Evolutionary conservation across 2,888 invertebrate genomes (phyloP), one percentile per base, ranked within the genome.

Genomic region (Leucania comma): DNA sequence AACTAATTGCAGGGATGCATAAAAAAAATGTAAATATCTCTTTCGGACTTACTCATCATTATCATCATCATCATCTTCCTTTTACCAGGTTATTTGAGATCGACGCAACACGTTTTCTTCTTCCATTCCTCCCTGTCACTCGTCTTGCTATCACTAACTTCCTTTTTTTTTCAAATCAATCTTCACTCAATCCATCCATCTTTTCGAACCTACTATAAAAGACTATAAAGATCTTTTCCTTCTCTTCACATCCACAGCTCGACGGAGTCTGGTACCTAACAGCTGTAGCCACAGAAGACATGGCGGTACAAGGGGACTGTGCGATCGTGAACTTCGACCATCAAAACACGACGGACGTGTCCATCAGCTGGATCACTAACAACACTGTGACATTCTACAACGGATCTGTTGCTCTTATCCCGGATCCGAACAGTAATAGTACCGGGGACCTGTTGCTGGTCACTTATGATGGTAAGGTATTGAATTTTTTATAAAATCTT

Each of bases 231-330:
- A 22, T 6, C 8, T 51, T 26, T 26, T 51, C 24, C 17, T 54
- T 53, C 1, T 50, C 22, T 62, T 14, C n/a, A 38, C 20, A 3
- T 6, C 83, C 12, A 6, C 64, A 95, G 95, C 87, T 95, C 22
- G 95, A 95, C 63, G 95, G 95, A 0, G 90, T 90, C 68, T 95
- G 95, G 95, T 95, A 94, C 73, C 79, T 95, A 42, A 87, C 92
- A 57, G 94, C 93, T 0, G 89, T 93, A 0, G 93, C 95, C 0
- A 90, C 93, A 0, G 93, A 94, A 62, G 93, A 95, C 62, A 86
- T 93, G 14, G 75, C 88, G 8, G 87, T 93, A 3, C 75, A 90
- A 70, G 95, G 94, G 0, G 93, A 94, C 64, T 95, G 95, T 35
- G 95, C 94, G 0, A 94, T 90, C 84, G 91, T 95, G 0, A 85